Evolutionary conservation across 2,797 vertebrate genomes (phyloP), one percentile per base, ranked within the genome.

Genomic region (Sebastes elongatus): DNA sequence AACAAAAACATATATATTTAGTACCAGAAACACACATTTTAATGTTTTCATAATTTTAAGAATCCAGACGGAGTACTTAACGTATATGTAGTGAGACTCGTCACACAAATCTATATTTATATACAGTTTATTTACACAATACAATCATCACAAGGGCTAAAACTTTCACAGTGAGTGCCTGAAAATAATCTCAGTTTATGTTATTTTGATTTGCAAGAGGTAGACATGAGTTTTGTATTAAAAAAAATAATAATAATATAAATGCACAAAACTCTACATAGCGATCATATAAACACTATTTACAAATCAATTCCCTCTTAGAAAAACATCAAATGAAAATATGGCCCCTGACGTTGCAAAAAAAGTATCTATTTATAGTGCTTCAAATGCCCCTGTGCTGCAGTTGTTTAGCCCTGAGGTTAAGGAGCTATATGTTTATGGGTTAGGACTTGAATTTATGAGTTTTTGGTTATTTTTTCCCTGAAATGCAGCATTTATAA

Each of bases 71-170:
- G 18, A 49, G 38, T 42, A 46, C 42, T 49, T 2, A 49, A 9
- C 7, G 23, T 23, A 4, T 18, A 28, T 7, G 4, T 20, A 81
- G 5, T 55, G 6, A 74, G 9, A 72, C n/a, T 30, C 25, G 6
- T 38, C 13, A 52, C 74, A 79, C 53, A 78, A 56, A 14, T 74
- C n/a, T 56, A 28, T 33, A 69, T 68, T 83, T 76, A 84, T 89
- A 28, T 88, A 92, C 72, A 87, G 27, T 93, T 95, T 95, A 95
- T 95, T 95, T 94, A 95, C 90, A 95, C 61, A 52, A 63, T 68
- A 86, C 2, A 69, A 53, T 73, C n/a, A 22, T 64, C 72, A 82
- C 22, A 81, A 52, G 70, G 67, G 27, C 53, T 67, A 6, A 75
- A 84, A 82, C 42, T 3, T 71, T 89, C 82, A 82, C 83, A 88